Evolutionary conservation across 1,140 invertebrate species (phyloP).

Genomic region (Platorchestia sp.): DNA sequence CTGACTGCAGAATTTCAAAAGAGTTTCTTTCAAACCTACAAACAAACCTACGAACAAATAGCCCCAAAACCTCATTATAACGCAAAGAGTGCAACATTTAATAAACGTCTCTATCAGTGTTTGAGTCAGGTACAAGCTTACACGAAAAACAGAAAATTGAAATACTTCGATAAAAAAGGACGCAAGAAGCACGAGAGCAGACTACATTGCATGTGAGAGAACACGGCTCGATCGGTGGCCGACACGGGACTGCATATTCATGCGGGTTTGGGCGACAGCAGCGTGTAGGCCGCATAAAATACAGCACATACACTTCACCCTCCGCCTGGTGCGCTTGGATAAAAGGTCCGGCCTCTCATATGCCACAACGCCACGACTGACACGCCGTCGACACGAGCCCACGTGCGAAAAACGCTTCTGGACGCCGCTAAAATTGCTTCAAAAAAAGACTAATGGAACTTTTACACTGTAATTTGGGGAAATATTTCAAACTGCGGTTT

Average conservation of each 20-base stretch:
- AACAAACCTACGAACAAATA: neutral
- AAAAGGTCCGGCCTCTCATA: neutral
- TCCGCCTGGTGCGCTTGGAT: neutral
- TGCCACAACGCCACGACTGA: neutral
- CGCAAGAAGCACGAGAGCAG: neutral
- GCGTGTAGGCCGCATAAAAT: slow-evolving; percentile 29
- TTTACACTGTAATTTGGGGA: neutral
- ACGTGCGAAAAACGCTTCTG: neutral
- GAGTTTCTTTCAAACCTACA: too few species aligned
- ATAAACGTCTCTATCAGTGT: too few species aligned
- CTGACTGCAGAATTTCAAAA: too few species aligned
- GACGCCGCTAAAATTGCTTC: neutral
- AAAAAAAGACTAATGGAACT: neutral
- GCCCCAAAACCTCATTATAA: too few species aligned
- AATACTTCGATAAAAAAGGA: neutral
- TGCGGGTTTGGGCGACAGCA: neutral
- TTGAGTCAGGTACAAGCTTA: too few species aligned
- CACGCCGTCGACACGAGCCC: neutral
- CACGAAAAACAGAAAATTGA: neutral
- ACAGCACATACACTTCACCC: neutral
- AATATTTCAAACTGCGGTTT: neutral
- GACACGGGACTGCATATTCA: slow-evolving; percentile 43
- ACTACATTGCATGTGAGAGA: neutral
- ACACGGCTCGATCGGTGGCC: neutral
- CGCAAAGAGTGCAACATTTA: too few species aligned